phyloP scores from a whole-genome alignment of 2,888 invertebrate species.

The Tenthredo mesomela region DNA sequence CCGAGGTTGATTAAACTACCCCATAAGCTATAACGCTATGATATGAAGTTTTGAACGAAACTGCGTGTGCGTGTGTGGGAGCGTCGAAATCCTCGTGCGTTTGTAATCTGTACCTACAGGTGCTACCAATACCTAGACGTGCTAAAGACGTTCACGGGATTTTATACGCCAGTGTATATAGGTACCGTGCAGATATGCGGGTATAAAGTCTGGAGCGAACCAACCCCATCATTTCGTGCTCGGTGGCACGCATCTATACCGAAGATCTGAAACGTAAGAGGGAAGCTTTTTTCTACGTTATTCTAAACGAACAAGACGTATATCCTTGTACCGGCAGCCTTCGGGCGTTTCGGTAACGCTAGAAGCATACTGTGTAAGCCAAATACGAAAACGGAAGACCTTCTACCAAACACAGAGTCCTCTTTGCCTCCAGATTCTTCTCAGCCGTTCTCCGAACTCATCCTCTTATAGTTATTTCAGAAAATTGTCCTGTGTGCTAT shows the following conservation, averaged over 20 bases:
- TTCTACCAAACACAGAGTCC: not conserved
- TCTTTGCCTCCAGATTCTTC: not conserved
- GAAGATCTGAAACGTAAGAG: not conserved
- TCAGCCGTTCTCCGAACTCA: no score
- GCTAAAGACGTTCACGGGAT: not conserved
- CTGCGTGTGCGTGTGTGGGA: not conserved
- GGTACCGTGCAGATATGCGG: not conserved
- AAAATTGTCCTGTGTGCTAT: no score
- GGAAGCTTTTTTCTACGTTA: not conserved
- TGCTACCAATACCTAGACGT: not conserved
- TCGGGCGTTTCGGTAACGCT: not conserved
- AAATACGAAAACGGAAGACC: not conserved
- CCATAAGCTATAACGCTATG: slow-evolving; percentile 41
- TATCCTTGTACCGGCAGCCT: not conserved
- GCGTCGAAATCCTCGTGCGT: not conserved
- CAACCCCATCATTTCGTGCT: not conserved
- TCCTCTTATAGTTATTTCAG: no score
- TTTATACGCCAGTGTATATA: not conserved
- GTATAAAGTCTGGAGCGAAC: not conserved
- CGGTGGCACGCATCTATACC: not conserved
- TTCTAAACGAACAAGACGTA: slow-evolving; percentile 25
- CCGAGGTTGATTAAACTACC: slow-evolving; percentile 44
- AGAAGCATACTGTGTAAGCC: not conserved
- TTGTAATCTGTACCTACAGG: not conserved
- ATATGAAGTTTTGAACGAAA: slow-evolving; percentile 41